phyloP scores from a whole-genome alignment of 2,797 vertebrate genomes.

The Picus viridis region DNA sequence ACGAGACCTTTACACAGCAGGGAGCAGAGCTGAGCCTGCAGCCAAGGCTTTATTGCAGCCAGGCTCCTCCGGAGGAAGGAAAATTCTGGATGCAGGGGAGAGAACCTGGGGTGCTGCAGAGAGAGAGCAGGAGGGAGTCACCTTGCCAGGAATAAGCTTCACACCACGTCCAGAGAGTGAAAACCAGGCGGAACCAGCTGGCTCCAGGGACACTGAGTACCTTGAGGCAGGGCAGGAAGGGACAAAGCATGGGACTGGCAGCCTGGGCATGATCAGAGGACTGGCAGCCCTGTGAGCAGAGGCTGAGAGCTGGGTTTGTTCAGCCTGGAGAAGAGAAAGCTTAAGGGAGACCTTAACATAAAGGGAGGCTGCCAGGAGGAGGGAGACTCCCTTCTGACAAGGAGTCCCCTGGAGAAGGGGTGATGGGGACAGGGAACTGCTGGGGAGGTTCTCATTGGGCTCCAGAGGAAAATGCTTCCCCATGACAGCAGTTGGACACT shows the following conservation, averaged over 20 bases:
- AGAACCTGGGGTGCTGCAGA: accelerated
- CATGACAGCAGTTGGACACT: too few relatives aligned
- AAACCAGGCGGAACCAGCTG: neutral
- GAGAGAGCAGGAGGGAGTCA: accelerated
- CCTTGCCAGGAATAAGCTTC: neutral
- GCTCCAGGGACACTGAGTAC: neutral
- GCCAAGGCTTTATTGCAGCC: neutral
- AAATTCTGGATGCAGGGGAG: accelerated
- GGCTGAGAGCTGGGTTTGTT: too few relatives aligned
- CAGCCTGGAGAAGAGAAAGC: too few relatives aligned
- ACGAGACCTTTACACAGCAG: neutral
- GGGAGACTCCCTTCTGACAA: too few relatives aligned
- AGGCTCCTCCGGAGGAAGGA: accelerated
- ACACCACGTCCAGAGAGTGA: accelerated
- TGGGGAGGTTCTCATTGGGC: too few relatives aligned
- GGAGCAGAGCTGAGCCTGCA: neutral
- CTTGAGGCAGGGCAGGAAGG: neutral
- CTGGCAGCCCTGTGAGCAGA: too few relatives aligned
- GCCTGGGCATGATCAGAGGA: neutral
- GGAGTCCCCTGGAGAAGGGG: too few relatives aligned
- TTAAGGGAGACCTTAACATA: too few relatives aligned
- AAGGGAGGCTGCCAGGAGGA: too few relatives aligned
- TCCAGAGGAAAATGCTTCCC: too few relatives aligned
- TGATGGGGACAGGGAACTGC: too few relatives aligned
- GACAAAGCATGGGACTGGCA: accelerated